Base-by-base conservation (phyloP, 2,888 invertebrate species). In the Abscondita cerata region DNA sequence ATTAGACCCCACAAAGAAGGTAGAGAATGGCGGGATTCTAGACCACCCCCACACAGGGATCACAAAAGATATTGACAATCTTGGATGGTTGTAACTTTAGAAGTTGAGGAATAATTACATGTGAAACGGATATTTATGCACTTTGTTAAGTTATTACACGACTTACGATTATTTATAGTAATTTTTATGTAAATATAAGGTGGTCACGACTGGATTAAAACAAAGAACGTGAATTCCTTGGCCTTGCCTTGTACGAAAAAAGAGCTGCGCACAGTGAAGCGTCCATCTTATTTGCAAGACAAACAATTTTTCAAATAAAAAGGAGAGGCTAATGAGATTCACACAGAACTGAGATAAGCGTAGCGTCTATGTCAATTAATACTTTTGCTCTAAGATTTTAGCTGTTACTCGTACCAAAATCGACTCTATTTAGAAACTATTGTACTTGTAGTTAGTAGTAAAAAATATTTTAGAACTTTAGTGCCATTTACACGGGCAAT, bases 1-100 rank as follows among this genome's bases (percentile, higher is more conserved):
- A 83, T 85, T 57, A 73, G 79, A 56, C 82, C 83, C 57, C 81
- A 83, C n/a, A 77, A 78, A 64, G 86, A 86, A 68, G 85, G 84
- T 80, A 83, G 84, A 68, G 84, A 85, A 61, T 84, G 85, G 71
- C 81, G 82, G 72, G 72, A 82, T 72, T 72, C 78, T 72, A 64
- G 81, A 76, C 74, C 82, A 81, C 82, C 79, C 78, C 84, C 81
- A 81, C 83, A 84, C 66, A 82, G 82, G 53, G 83, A 84, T 70
- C 84, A 84, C 70, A 84, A 84, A 74, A 81, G 83, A 75, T 85
- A 85, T 69, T 81, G 79, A 80, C 71, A 69, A 61, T 68, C 76
- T 72, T 75, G 74, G 66, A 76, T 78, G 79, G 73, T 80, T 61
- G 74, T 80, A 40, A 79, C 77, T 59, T 76, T 80, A 67, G 74